Conservation (phyloP, 2,888 invertebrate genomes). For the Lepidonotus clava region DNA sequence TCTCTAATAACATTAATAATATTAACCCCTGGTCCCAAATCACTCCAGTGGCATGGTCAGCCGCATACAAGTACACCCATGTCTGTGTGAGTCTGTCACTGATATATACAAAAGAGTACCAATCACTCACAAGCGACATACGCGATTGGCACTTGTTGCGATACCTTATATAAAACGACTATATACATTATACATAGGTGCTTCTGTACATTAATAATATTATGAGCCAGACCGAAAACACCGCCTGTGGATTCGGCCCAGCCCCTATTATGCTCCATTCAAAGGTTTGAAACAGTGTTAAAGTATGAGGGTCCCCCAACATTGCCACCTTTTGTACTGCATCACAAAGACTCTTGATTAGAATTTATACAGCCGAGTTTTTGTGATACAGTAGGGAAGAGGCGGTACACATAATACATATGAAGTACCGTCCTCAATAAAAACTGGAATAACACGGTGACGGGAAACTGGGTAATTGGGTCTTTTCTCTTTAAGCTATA, state of each 20-base stretch:
- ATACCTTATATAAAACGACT: constrained; percentile 47
- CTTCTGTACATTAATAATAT: constrained; percentile 24
- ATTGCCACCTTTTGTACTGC: too few species aligned
- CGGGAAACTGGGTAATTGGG: background rate
- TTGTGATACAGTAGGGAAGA: background rate
- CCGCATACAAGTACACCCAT: background rate
- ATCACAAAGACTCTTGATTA: constrained; percentile 13
- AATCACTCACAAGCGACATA: constrained; percentile 40
- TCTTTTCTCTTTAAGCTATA: background rate
- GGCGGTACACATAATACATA: background rate
- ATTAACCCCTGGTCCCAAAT: constrained; percentile 21
- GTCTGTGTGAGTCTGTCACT: background rate
- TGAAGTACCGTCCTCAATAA: background rate
- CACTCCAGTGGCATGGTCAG: background rate
- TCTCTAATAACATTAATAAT: constrained; percentile 14
- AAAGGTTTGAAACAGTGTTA: background rate
- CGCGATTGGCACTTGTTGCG: constrained; percentile 24
- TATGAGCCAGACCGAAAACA: background rate
- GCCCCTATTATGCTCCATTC: background rate
- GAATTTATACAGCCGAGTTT: background rate
- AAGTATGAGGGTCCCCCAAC: too few species aligned
- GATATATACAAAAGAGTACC: constrained; percentile 48
- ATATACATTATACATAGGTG: constrained; percentile 48
- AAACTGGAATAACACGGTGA: background rate
- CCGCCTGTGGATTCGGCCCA: background rate